Percentiles rank a stretch among this genome's conserved stretches.
Conservation (phyloP, 2,113 vertebrate genomes). For the Pseudolaguvia tuberculata region DNA sequence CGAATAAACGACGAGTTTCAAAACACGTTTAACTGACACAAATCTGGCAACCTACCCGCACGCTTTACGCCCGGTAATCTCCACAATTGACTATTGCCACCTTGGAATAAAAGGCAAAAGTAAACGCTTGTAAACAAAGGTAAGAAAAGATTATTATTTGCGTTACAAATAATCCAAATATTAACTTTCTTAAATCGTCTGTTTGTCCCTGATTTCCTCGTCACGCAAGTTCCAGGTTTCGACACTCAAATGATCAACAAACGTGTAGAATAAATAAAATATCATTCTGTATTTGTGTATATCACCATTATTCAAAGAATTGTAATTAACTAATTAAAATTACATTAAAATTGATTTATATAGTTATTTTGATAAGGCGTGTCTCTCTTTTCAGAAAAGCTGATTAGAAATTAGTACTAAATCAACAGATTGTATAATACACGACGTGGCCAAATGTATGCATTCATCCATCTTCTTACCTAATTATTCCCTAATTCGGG, state of each 20-base stretch:
- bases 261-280: not conserved
- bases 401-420: not conserved
- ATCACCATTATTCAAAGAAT: too few relatives aligned
- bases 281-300: not conserved
- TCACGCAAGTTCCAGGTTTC: not conserved
- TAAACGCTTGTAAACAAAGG: not conserved
- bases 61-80: not conserved
- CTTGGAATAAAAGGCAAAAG: not conserved
- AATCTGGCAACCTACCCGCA: not conserved
- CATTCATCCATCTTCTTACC: too few relatives aligned
- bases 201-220: not conserved
- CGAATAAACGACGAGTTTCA: too few relatives aligned
- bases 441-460: too few relatives aligned
- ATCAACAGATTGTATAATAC: not conserved
- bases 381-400: not conserved
- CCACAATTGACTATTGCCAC: not conserved
- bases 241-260: too few relatives aligned
- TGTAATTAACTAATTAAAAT: too few relatives aligned
- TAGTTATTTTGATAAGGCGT: too few relatives aligned
- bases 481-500: too few relatives aligned
- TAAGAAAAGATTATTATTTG: not conserved
- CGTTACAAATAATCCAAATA: not conserved
- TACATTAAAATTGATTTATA: too few relatives aligned
- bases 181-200: not conserved
- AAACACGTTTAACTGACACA: too few relatives aligned